A percentile compares a stretch with the other conserved stretches of the same genome.
These are phyloP conservation scores for Spinus pinus DNA, from an alignment of 2,797 vertebrate genomes.

Conservation along the genomic window DNA sequence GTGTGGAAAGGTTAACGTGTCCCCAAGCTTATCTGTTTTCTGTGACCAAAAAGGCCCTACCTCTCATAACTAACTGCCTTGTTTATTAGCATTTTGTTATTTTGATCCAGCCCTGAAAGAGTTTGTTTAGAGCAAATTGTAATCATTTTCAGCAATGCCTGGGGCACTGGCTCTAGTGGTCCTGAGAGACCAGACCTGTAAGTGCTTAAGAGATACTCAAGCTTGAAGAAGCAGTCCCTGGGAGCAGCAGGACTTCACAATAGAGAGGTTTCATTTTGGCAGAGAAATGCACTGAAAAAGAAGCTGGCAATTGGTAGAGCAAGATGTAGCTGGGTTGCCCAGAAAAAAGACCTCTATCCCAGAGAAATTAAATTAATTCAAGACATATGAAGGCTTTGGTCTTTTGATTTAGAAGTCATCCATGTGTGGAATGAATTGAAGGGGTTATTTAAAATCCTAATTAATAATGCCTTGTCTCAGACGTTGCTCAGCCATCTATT, in stretches of 20 bases:
- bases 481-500: not conserved
- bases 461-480: not conserved
- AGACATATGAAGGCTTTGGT: not conserved
- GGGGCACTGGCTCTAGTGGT: not conserved
- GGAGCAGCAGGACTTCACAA: not conserved
- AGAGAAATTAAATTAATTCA: not conserved
- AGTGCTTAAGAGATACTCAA: not conserved
- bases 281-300: not conserved
- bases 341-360: not conserved
- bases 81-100: not conserved
- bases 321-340: not conserved
- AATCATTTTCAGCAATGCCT: not conserved
- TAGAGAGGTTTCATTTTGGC: rapidly evolving
- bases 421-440: not conserved
- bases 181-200: not conserved
- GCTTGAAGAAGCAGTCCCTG: not conserved
- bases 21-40: not conserved
- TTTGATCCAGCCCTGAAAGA: not conserved
- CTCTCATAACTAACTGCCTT: not conserved
- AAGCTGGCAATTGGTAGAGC: not conserved
- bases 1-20: not conserved
- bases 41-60: not conserved
- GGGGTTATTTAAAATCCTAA: not conserved
- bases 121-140: not conserved
- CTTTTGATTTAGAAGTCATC: not conserved